Base-by-base conservation (phyloP, 2,797 vertebrate species). In the Scleropages formosus region DNA sequence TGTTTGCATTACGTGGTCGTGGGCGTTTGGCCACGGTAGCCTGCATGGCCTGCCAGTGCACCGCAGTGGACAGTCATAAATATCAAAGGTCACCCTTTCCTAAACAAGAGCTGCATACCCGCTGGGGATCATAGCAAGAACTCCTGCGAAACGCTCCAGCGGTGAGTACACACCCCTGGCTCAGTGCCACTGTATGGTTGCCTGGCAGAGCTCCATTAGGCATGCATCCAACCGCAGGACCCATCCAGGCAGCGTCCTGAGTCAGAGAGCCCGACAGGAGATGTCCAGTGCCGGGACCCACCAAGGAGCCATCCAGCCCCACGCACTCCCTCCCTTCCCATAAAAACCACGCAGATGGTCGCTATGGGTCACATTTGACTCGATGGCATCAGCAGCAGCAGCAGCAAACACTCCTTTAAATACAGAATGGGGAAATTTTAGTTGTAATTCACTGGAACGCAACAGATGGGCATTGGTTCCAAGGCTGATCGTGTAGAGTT, bases 61-160 rank as follows among this genome's bases (percentile, higher is more conserved):
- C 65, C 20, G 31, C 20, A 31, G 31, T 67, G 47, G 20, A 20
- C 18, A 65, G 0, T 22, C 20, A 66, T 66, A 67, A 67, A 67
- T 67, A 47, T 47, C 15, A 46, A 44, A 16, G 65, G 65, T 47
- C 65, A 67, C 31, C 67, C 18, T 39, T n/a, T 67, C 39, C 39
- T 26, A 65, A 65, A 39, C 16, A 20, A 64, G 27, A 46, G 46
- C 20, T 49, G n/a, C 22, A 69, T 49, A 69, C 67, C 13, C 44
- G 18, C 39, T 68, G 46, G 44, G 9, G 20, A 51, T 18, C 20
- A 12, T 69, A 46, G 31, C 31, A 39, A 39, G 31, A 6, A 6
- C 31, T 39, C 39, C 46, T 49, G 22, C 22, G 15, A 49, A 20
- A 69, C 66, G 51, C 47, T 49, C 44, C 46, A 24, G 66, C 53